Conservation (phyloP, 2,888 invertebrate genomes). For the Ectobius pallidus region DNA sequence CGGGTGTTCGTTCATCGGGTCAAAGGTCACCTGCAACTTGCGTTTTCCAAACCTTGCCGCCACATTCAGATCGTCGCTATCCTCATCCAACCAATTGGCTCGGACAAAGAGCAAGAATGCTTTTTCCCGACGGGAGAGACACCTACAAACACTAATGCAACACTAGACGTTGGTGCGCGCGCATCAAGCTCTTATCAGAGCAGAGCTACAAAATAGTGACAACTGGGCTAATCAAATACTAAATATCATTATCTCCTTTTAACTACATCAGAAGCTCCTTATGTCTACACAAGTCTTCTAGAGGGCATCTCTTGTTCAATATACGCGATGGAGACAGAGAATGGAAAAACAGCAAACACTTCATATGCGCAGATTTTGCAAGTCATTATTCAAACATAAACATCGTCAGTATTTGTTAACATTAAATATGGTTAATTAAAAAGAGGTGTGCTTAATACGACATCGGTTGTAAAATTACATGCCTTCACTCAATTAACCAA, state of each 20-base stretch:
- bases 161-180: not conserved
- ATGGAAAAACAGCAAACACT: not conserved
- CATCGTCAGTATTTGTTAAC: not conserved
- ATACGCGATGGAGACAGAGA: not conserved
- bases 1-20: conserved; percentile 19
- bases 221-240: not conserved
- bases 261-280: not conserved
- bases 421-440: too few relatives aligned
- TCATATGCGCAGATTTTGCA: not conserved
- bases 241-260: not conserved
- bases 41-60: conserved; percentile 11
- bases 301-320: not conserved
- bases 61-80: not conserved
- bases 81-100: conserved; percentile 11
- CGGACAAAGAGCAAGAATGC: conserved; percentile 28
- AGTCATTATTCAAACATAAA: not conserved
- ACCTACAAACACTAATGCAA: not conserved
- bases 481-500: too few relatives aligned
- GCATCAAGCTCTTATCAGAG: not conserved
- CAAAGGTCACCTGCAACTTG: conserved; percentile 21
- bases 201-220: not conserved
- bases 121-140: conserved; percentile 4
- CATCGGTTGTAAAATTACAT: too few relatives aligned
- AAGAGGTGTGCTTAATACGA: too few relatives aligned
- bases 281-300: not conserved